Evolutionary conservation across 2,888 invertebrate genomes (phyloP), one percentile per base, ranked within the genome.

Genomic region (Petrophora chlorosata): DNA sequence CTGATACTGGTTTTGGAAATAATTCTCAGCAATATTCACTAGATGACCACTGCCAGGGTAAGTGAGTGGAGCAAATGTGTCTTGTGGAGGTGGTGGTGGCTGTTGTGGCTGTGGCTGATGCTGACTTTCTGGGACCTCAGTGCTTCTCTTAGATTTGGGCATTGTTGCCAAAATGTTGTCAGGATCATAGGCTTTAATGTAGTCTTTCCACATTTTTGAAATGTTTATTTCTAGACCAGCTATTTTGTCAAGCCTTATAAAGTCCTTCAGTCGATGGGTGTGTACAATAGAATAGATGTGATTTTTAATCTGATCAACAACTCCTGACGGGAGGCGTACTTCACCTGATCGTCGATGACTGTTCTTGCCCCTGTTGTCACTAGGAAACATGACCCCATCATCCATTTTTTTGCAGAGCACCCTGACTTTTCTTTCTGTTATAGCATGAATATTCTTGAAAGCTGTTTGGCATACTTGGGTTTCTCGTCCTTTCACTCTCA

Each of bases 121-220:
- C 9, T 73, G 56, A 48, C 30, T 49, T 10, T 48, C 71, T 26
- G 76, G 54, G 1, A 71, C 59, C 25, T 90, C 89, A 45, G 73
- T 65, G 45, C 70, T 79, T 41, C 89, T 73, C 59, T 91, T 91
- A 19, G 90, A 89, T 63, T 90, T 91, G 15, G 86, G 85, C 80
- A 88, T 79, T 44, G 89, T 90, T 25, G 88, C 85, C 48, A 81
- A 76, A 56, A 90, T 85, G 60, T 91, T 91, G 19, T 90, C 87
- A 23, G 91, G 91, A 61, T 92, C 91, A 79, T 84, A 90, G 3
- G 84, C 80, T 59, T 90, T 89, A n/a, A 91, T 89, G 51, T 91
- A 92, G 61, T 91, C 91, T 64, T 91, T 91, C 90, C 91, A 91
- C 91, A 92, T 91, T 70, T 91, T 91, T 2, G 91, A 91, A 54